phyloP scores from a whole-genome alignment of 2,888 invertebrate genomes.

The Muscina levida region DNA sequence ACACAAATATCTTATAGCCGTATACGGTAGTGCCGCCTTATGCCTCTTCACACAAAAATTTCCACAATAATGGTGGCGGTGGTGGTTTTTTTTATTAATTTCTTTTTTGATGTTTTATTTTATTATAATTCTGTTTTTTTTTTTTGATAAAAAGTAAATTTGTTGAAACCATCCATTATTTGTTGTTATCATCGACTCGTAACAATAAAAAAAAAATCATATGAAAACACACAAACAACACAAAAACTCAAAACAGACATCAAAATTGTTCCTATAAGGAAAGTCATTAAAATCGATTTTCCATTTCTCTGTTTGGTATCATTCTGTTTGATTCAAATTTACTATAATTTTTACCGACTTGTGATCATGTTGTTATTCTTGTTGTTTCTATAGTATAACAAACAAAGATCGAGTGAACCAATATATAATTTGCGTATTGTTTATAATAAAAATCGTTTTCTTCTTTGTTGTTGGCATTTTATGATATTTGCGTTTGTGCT shows the following conservation, averaged over 20 bases:
- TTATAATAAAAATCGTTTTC: constrained; percentile 26
- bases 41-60: constrained; percentile 1
- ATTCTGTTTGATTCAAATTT: constrained; percentile 2
- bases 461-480: constrained; percentile 22
- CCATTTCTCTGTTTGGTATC: constrained; percentile 8
- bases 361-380: constrained; percentile 2
- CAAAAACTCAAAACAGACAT: neutral
- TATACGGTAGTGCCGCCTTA: too few species aligned
- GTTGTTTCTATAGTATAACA: constrained; percentile 5
- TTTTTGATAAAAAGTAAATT: neutral
- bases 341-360: too few species aligned
- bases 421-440: constrained; percentile 6
- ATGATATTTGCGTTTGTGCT: neutral
- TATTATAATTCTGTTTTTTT: too few species aligned
- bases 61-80: too few species aligned
- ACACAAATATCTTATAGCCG: too few species aligned
- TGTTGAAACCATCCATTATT: constrained; percentile 10
- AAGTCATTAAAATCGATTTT: constrained; percentile 16
- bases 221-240: too few species aligned
- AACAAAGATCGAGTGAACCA: neutral
- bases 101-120: too few species aligned
- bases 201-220: too few species aligned
- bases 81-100: too few species aligned
- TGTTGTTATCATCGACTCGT: neutral
- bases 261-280: neutral